Evolutionary conservation across 2,797 vertebrate species (phyloP), one percentile per base, ranked within the genome.

Genomic region (Paguma larvata): DNA sequence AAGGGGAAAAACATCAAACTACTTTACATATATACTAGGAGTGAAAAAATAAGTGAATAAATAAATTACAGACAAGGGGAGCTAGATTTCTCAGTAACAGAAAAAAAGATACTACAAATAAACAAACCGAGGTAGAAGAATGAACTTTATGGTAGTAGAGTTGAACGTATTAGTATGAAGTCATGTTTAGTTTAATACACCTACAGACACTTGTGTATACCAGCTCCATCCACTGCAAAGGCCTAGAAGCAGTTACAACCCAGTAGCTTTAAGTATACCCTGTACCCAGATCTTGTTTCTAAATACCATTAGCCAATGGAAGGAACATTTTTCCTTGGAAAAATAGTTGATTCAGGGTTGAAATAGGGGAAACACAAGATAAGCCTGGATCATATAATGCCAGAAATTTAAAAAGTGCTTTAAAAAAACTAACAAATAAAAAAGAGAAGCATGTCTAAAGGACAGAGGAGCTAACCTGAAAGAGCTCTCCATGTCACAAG

Each of bases 21-120:
- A 86, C 46, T 67, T 79, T 65, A 82, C 27, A 85, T 18, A 7
- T 63, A 85, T 9, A 23, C 46, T 23, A 90, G 18, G 30, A 94
- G n/a, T 86, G 34, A 95, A 68, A 44, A 75, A 84, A 93, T 75
- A 92, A 72, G 25, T 32, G 62, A 84, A 84, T 56, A 70, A 84
- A 84, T 56, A 89, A 85, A 86, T 46, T 86, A 38, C 30, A 92
- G 16, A 68, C 65, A 95, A 93, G 51, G 18, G 21, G 65, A 92
- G 34, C 62, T 72, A 88, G 51, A 46, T 85, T 95, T 91, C 72
- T 97, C 51, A 72, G 18, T 93, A 93, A 67, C 53, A 85, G 90
- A 96, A 93, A 94, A 97, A 87, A 97, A 87, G 51, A 89, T 53
- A 82, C 48, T 83, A 70, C 34, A 95, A 92, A 84, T 46, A 94